Conservation (phyloP, 2,888 invertebrate genomes). For the Melanotus villosus region DNA sequence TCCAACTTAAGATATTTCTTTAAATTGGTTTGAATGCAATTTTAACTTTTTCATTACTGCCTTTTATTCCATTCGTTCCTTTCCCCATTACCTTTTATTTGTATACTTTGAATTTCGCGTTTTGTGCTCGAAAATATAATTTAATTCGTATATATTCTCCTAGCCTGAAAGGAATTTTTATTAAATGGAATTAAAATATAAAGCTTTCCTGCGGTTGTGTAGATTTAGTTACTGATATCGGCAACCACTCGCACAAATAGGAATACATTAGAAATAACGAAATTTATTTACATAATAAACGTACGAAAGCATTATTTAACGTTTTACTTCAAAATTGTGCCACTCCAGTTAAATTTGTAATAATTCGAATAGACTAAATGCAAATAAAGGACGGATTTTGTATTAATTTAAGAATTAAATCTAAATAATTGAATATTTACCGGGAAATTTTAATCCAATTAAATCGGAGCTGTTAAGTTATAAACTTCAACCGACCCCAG, state of each 20-base stretch:
- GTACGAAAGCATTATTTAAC: slow-evolving; percentile 22
- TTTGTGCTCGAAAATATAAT: slow-evolving; percentile 16
- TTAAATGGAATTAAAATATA: slow-evolving; percentile 19
- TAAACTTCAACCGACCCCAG: slow-evolving; percentile 17
- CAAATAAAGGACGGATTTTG: slow-evolving; percentile 38
- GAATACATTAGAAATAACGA: background rate
- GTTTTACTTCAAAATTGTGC: slow-evolving; percentile 22
- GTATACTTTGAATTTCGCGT: slow-evolving; percentile 25
- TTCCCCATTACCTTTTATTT: slow-evolving; percentile 44
- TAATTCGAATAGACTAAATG: slow-evolving; percentile 39
- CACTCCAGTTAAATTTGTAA: slow-evolving; percentile 11
- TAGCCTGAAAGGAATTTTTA: background rate
- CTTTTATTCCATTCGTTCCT: slow-evolving; percentile 52
- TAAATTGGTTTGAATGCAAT: slow-evolving; percentile 60
- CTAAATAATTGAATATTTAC: slow-evolving; percentile 55
- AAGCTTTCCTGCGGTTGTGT: background rate
- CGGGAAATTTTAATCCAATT: slow-evolving; percentile 51
- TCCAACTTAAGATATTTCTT: slow-evolving; percentile 60
- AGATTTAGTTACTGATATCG: too few species aligned
- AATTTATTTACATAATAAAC: slow-evolving; percentile 17
- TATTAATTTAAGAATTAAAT: slow-evolving; percentile 53
- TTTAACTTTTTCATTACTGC: slow-evolving; percentile 60
- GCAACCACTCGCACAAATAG: too few species aligned
- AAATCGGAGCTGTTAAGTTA: slow-evolving; percentile 42
- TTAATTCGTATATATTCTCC: slow-evolving; percentile 15